Evolutionary conservation across 2,888 invertebrate species (phyloP).

Genomic region (Marasmarcha lunaedactyla): DNA sequence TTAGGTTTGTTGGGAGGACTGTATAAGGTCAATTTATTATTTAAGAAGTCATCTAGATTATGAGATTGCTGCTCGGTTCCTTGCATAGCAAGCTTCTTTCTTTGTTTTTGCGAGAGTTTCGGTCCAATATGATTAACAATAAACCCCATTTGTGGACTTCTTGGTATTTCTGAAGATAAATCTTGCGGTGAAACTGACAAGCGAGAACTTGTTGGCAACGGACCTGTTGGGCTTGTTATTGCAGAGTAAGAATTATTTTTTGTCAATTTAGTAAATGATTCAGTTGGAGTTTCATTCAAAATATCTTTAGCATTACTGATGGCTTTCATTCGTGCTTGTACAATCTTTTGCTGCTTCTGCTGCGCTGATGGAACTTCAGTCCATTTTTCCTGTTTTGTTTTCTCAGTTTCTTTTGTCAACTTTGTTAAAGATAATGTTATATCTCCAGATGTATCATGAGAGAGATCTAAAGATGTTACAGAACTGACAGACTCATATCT

Average conservation of each 20-base stretch:
- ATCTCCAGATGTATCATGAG: conserved; percentile 43
- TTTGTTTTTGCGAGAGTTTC: conserved; percentile 75
- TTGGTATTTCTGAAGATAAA: conserved; percentile 28
- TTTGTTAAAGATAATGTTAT: conserved; percentile 49
- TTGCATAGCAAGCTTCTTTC: conserved; percentile 70
- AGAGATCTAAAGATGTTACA: conserved; percentile 47
- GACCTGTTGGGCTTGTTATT: conserved; percentile 14
- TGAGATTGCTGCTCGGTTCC: conserved; percentile 33
- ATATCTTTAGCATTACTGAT: conserved; percentile 48
- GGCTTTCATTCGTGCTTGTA: conserved; percentile 59
- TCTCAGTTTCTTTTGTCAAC: conserved; percentile 33
- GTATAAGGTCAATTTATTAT: conserved; percentile 28
- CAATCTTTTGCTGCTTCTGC: conserved; percentile 57
- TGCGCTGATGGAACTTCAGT: conserved; percentile 51
- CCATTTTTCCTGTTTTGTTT: conserved; percentile 49
- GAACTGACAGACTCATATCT: conserved; percentile 54
- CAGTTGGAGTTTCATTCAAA: conserved; percentile 37
- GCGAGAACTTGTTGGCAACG: conserved; percentile 27
- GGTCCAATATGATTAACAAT: conserved; percentile 54
- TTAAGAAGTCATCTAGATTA: conserved; percentile 35
- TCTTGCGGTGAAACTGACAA: conserved; percentile 49
- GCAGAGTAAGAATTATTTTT: conserved; percentile 38
- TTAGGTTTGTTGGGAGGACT: conserved; percentile 56
- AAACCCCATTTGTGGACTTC: conserved; percentile 40
- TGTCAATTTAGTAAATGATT: conserved; percentile 45